Base-by-base conservation (phyloP, 2,888 invertebrate species). In the Eutolmus rufibarbis region DNA sequence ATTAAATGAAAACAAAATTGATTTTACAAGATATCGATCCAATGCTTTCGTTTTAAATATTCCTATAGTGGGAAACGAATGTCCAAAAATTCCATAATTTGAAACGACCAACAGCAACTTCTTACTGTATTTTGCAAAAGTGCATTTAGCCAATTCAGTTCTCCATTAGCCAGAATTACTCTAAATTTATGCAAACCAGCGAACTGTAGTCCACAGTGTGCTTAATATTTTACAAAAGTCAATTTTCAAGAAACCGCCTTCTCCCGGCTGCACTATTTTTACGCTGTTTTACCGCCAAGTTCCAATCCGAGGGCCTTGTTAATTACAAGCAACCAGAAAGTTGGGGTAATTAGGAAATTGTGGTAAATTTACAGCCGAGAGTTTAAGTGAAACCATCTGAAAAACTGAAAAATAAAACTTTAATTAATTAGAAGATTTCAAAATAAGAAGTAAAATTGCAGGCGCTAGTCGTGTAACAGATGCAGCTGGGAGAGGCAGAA, bases 331-430 rank as follows among this genome's bases (percentile, higher is more conserved):
- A 23, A 28, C 23, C 66, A 40, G 19, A 78, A 40, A 78, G 46
- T 40, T 78, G 43, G 19, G 23, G 78, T 78, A 78, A 78, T 78
- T 78, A 78, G 43, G 37, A 78, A 78, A 78, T 76, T 78, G 78
- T 40, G 78, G 76, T 43, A 37, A 78, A 78, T 78, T 78, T 43
- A 43, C 23, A 78, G 43, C 37, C 43, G 40, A 40, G 19, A 43
- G 28, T 76, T 74, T 74, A 4, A n/a, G 28, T n/a, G 34, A 34
- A 76, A n/a, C 76, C 34, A 76, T 76, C 37, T 76, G 76, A 76
- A 40, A 43, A 78, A 46, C 76, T 76, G 76, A 76, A 40, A 43
- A 78, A 46, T 78, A 78, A 76, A 78, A 78, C 78, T 78, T 78
- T 78, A 40, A 78, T 78, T 40, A 78, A 78, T 78, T 78, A 43